Evolutionary conservation across 2,888 invertebrate species (phyloP).

Genomic region (Drosophila paucipuncta): DNA sequence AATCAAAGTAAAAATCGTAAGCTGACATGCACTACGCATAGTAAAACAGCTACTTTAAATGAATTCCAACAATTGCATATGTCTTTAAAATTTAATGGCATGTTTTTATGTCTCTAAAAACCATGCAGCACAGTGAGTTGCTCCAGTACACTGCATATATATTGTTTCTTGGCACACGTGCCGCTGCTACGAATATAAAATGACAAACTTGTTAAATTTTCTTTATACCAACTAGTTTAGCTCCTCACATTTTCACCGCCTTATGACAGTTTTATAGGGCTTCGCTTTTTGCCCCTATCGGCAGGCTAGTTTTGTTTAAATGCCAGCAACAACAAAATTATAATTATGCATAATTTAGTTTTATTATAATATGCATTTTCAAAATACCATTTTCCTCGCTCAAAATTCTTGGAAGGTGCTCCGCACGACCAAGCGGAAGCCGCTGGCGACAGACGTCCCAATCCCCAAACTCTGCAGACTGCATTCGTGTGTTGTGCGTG

Average conservation of each 20-base stretch:
- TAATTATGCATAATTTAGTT: conserved; percentile 81
- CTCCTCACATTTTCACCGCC: conserved; percentile 60
- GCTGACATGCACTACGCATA: background rate
- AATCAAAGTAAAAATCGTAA: background rate
- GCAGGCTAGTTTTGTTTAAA: conserved; percentile 63
- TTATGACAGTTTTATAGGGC: conserved; percentile 68
- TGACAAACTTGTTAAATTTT: conserved; percentile 41
- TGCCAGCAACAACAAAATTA: conserved; percentile 56
- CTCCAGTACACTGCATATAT: conserved; percentile 18
- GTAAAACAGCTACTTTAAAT: background rate
- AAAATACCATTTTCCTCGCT: conserved; percentile 46
- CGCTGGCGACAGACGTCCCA: conserved; percentile 68
- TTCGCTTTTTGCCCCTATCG: conserved; percentile 5
- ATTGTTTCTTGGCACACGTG: conserved; percentile 48
- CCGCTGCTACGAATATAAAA: conserved; percentile 27
- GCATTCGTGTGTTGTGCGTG: conserved; percentile 14
- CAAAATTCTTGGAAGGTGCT: conserved; percentile 58
- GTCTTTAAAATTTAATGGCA: background rate
- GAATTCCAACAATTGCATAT: background rate
- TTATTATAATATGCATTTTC: conserved; percentile 71
- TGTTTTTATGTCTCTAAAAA: background rate
- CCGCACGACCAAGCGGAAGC: conserved; percentile 65
- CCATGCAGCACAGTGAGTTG: conserved; percentile 36
- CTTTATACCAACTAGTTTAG: conserved; percentile 33
- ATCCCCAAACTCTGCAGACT: conserved; percentile 12